A percentile compares a stretch with the other conserved stretches of the same genome.
Conservation (phyloP, 1,140 invertebrate genomes). For the Hyphantria cunea region DNA sequence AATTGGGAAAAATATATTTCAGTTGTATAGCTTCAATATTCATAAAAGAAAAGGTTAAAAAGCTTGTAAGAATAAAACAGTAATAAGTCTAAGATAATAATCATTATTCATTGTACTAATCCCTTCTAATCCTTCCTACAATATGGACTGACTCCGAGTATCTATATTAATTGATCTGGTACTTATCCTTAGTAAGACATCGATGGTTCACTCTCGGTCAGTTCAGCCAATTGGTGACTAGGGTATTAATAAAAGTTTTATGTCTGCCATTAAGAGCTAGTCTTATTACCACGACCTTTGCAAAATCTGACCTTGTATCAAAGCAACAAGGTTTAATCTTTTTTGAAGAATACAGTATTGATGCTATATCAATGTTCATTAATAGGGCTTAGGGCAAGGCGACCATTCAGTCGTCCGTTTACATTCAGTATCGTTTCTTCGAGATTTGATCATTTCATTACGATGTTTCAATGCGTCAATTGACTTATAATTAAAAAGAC, state of each 20-base stretch:
- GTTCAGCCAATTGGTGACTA: not conserved
- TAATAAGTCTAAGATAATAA: too few species aligned
- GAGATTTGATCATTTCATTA: not conserved
- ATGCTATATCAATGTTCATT: conserved; percentile 16
- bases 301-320: too few species aligned
- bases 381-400: conserved; percentile 9
- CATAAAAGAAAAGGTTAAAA: too few species aligned
- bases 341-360: not conserved
- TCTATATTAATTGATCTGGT: conserved; percentile 1
- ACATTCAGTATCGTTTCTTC: not conserved
- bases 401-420: not conserved
- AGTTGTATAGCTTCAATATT: too few species aligned
- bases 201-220: too few species aligned
- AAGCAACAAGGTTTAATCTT: too few species aligned
- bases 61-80: too few species aligned
- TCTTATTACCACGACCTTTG: not conserved
- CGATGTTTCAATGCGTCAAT: not conserved
- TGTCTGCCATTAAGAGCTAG: conserved; percentile 6
- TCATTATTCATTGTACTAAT: too few species aligned
- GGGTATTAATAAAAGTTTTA: conserved; percentile 19
- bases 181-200: not conserved
- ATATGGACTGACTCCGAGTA: not conserved
- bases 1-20: too few species aligned
- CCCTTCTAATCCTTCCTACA: too few species aligned
- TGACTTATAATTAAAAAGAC: not conserved